These are phyloP conservation scores for Rhagonycha fulva DNA, from an alignment of 2,888 invertebrate genomes.

Conservation along the genomic window DNA sequence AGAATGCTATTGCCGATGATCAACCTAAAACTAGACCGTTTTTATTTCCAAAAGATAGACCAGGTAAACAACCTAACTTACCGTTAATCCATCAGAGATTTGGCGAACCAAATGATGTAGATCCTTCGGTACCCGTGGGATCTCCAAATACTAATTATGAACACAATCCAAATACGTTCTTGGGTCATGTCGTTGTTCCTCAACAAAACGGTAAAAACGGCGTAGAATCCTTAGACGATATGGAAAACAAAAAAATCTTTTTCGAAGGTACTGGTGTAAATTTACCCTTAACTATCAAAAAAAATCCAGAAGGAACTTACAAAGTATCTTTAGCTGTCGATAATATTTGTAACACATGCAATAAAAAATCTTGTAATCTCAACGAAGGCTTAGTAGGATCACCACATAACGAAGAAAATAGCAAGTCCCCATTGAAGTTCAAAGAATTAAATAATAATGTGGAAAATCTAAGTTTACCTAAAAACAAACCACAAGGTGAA, in stretches of 20 bases:
- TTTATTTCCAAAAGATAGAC: neutral
- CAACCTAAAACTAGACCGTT: neutral
- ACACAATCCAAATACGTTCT: neutral
- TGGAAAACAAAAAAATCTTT: conserved; percentile 35
- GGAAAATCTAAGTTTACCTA: neutral
- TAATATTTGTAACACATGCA: conserved; percentile 44
- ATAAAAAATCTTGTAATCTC: neutral
- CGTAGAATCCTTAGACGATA: neutral
- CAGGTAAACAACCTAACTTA: neutral
- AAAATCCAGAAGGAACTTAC: conserved; percentile 45
- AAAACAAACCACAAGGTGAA: neutral
- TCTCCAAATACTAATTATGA: neutral
- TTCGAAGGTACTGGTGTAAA: conserved; percentile 51
- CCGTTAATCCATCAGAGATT: neutral
- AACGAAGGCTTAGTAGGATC: neutral
- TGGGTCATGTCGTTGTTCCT: neutral
- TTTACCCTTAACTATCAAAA: conserved; percentile 48
- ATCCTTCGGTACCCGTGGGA: neutral
- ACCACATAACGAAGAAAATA: neutral
- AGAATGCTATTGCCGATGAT: neutral
- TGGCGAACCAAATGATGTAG: neutral
- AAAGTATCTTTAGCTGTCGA: conserved; percentile 51
- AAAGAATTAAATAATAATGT: neutral
- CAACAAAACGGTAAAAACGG: neutral
- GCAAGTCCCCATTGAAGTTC: neutral